A percentile compares a stretch with the other conserved stretches of the same genome.
phyloP scores from a whole-genome alignment of 2,113 vertebrate species.

The Planiliza haematocheilus region DNA sequence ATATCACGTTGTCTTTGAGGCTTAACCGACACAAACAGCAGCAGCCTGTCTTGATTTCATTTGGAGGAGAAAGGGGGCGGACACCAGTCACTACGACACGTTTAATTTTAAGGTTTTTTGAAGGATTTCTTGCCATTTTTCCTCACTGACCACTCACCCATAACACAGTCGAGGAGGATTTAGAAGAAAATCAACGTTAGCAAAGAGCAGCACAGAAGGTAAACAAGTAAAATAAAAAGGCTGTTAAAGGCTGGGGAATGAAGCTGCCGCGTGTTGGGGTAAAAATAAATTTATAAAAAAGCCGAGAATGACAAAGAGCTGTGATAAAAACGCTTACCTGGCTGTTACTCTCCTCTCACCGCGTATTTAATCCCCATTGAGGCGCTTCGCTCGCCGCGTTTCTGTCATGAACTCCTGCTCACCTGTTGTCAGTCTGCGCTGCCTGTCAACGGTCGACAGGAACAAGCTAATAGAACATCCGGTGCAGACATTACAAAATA shows the following conservation, averaged over 20 bases:
- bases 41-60: too few relatives aligned
- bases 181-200: too few relatives aligned
- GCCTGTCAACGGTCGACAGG: neutral
- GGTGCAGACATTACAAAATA: slow-evolving; percentile 8
- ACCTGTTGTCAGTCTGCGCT: slow-evolving; percentile 36
- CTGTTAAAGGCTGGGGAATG: neutral
- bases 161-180: too few relatives aligned
- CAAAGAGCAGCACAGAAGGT: too few relatives aligned
- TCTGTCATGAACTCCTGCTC: slow-evolving; percentile 9
- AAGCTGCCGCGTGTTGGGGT: neutral
- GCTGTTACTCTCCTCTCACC: neutral
- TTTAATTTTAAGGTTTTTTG: too few relatives aligned
- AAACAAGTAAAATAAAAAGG: neutral
- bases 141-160: too few relatives aligned
- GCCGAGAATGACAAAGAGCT: neutral
- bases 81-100: too few relatives aligned
- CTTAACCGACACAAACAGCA: too few relatives aligned
- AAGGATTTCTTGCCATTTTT: too few relatives aligned
- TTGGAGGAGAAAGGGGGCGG: too few relatives aligned
- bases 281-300: too few relatives aligned
- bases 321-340: slow-evolving; percentile 5
- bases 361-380: fast-evolving
- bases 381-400: neutral
- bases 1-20: too few relatives aligned
- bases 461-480: neutral